These are phyloP conservation scores for Tychaedon coryphoeus DNA, from an alignment of 2,113 vertebrate genomes.

Conservation along the genomic window DNA sequence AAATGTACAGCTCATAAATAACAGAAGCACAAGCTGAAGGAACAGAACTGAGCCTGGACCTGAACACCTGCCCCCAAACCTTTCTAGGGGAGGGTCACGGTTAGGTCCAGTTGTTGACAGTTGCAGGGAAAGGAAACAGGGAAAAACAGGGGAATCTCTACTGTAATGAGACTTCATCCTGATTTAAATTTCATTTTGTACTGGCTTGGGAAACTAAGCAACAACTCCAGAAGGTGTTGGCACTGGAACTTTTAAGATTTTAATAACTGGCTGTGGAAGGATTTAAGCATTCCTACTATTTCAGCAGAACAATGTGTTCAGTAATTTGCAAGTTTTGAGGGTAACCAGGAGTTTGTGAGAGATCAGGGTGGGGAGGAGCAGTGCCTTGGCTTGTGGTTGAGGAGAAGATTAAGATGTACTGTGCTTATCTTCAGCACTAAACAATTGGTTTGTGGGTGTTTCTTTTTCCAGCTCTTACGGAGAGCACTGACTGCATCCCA, in stretches of 20 bases:
- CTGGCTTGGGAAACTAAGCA: background rate
- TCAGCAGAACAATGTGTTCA: background rate
- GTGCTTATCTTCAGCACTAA: background rate
- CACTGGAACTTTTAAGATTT: background rate
- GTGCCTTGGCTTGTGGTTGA: background rate
- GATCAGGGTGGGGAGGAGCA: background rate
- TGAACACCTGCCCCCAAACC: background rate
- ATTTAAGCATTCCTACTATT: background rate
- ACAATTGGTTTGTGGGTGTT: background rate
- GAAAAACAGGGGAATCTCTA: background rate
- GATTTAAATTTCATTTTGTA: background rate
- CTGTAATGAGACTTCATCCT: background rate
- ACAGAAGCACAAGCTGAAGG: background rate
- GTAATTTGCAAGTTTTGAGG: background rate
- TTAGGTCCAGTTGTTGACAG: background rate
- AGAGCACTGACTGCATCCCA: slow-evolving; percentile 10
- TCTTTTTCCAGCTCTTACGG: background rate
- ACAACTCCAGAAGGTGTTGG: background rate
- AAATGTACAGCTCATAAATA: slow-evolving; percentile 25
- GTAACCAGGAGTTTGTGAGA: background rate
- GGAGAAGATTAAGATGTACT: background rate
- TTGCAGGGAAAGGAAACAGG: background rate
- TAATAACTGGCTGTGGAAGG: background rate
- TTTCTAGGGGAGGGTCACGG: rapidly evolving
- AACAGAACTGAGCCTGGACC: slow-evolving; percentile 6